A percentile compares a stretch with the other conserved stretches of the same genome.
These are phyloP conservation scores for Marronus borbonicus DNA, from an alignment of 2,888 invertebrate species.

Conservation along the genomic window DNA sequence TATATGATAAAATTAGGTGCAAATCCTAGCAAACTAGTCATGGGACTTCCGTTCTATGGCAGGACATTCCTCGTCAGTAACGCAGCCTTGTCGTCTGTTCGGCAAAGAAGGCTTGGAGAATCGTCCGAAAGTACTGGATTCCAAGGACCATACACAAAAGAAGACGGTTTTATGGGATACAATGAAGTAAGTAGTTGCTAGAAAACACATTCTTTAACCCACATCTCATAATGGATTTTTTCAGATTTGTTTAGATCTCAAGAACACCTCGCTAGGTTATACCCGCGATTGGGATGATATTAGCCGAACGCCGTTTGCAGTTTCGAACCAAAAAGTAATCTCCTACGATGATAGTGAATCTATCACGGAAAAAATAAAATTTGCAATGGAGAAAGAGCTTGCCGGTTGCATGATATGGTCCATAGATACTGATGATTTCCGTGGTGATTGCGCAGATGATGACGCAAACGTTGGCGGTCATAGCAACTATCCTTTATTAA, in stretches of 20 bases:
- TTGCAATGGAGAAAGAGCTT: constrained; percentile 72
- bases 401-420: constrained; percentile 93
- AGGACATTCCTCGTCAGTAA: constrained; percentile 80
- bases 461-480: constrained; percentile 71
- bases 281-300: constrained; percentile 80
- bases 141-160: constrained; percentile 83
- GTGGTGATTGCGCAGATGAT: constrained; percentile 76
- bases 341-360: constrained; percentile 85
- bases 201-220: background rate
- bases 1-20: constrained; percentile 84
- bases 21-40: constrained; percentile 82
- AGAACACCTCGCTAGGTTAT: constrained; percentile 74
- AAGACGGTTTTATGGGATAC: constrained; percentile 90
- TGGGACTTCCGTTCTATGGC: constrained; percentile 90
- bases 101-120: constrained; percentile 72
- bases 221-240: constrained; percentile 55
- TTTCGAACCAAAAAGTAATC: constrained; percentile 78
- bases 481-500: constrained; percentile 80
- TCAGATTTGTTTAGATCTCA: constrained; percentile 78
- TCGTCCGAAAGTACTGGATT: constrained; percentile 77
- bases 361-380: constrained; percentile 77
- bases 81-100: constrained; percentile 58
- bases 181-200: constrained; percentile 78
- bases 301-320: constrained; percentile 77
- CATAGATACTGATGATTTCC: constrained; percentile 90